Base-by-base conservation (phyloP, 2,113 vertebrate genomes). In the Machaerirhynchus nigripectus region DNA sequence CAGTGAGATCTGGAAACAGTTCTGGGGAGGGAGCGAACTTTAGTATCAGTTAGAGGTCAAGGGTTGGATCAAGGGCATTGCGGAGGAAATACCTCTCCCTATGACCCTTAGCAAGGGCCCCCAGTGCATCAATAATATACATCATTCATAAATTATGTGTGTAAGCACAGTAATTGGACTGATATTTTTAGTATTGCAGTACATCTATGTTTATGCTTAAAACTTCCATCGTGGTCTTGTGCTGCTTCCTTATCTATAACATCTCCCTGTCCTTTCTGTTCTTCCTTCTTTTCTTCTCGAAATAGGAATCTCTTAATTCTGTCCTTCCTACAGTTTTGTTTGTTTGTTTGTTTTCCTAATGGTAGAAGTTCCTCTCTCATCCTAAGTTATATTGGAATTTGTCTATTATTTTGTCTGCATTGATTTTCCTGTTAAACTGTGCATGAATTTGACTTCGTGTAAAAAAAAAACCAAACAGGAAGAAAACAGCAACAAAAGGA, bases 1-100 rank as follows among this genome's bases (percentile, higher is more conserved):
- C 17, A 61, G 65, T 84, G 52, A 49, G 46, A 30, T 37, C 15
- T 65, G 64, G 42, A 31, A 77, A 31, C 4, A 4, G 31, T 56
- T 74, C 42, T 3, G 4, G 7, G 14, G 18, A 87, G 55, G 30
- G 63, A 53, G 15, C 0, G 0, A 70, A 8, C n/a, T n/a, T 4
- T 33, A 59, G 24, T 33, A 27, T 23, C n/a, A 39, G 11, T 50
- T 27, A 16, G 19, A 56, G 73, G 17, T 63, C 11, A 31, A 10
- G 46, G 55, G 31, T 6, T 78, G 47, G 23, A 50, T 67, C 42
- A 24, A 40, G 17, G 15, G 31, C 16, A 23, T 31, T 84, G 26
- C 81, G 59, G 8, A 52, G 27, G 65, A 55, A 65, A 37, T 33
- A 15, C 15, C 44, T 91, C 16, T 86, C 65, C n/a, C 13, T 27